Evolutionary conservation across 2,888 invertebrate genomes (phyloP).

Genomic region (Cheilosia impressa): DNA sequence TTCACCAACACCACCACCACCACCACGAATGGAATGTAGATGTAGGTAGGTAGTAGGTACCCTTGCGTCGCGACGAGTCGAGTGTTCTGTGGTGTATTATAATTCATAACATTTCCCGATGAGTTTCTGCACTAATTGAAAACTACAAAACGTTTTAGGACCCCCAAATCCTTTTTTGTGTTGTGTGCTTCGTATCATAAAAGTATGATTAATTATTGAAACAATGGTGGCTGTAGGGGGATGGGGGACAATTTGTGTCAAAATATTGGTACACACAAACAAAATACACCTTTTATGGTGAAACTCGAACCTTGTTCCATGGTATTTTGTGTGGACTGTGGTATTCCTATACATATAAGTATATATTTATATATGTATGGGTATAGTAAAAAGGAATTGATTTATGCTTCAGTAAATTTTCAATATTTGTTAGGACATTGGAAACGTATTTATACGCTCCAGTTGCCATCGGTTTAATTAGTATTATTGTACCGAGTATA

Average conservation of each 20-base stretch:
- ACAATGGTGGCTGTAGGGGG: slow-evolving; percentile 35
- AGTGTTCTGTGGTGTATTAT: neutral
- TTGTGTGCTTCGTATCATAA: slow-evolving; percentile 25
- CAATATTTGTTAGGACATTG: slow-evolving; percentile 67
- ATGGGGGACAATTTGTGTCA: slow-evolving; percentile 50
- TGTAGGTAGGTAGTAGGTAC: no score
- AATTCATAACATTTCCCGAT: slow-evolving; percentile 46
- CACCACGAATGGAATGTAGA: no score
- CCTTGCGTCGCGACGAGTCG: neutral
- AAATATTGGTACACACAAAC: slow-evolving; percentile 18
- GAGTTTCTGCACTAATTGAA: slow-evolving; percentile 54
- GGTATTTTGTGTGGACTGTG: neutral
- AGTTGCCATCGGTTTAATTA: slow-evolving; percentile 65
- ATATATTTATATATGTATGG: neutral
- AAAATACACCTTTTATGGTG: slow-evolving; percentile 43
- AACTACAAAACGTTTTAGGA: slow-evolving; percentile 66
- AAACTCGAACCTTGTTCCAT: neutral
- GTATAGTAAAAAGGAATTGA: slow-evolving; percentile 64
- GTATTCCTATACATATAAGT: neutral
- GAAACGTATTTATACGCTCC: slow-evolving; percentile 69
- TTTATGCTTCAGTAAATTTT: slow-evolving; percentile 72
- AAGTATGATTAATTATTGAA: slow-evolving; percentile 62
- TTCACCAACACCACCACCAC: neutral
- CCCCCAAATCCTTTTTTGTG: slow-evolving; percentile 40
- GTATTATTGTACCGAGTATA: slow-evolving; percentile 50